These are phyloP conservation scores for Crematogaster levior DNA, from an alignment of 2,888 invertebrate genomes.

Conservation along the genomic window DNA sequence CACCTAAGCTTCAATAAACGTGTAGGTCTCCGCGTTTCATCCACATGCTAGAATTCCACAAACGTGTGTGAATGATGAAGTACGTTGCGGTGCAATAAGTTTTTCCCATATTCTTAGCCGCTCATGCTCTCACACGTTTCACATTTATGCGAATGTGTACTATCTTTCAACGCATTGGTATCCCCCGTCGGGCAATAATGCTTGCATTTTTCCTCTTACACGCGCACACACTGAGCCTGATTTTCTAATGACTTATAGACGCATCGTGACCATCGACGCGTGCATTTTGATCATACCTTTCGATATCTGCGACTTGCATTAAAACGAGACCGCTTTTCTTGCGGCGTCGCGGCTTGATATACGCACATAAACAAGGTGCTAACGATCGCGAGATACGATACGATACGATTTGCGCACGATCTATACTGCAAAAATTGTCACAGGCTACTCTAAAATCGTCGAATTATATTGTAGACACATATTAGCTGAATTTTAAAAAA, in stretches of 20 bases:
- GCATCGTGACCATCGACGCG: conserved; percentile 41
- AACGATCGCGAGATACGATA: conserved; percentile 69
- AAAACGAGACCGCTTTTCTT: conserved; percentile 46
- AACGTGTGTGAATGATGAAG: background rate
- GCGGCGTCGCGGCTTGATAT: conserved; percentile 6
- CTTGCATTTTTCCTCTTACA: conserved; percentile 60
- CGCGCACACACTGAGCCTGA: conserved; percentile 44
- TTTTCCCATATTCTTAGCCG: conserved; percentile 35
- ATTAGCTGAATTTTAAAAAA: background rate
- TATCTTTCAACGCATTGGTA: conserved; percentile 52
- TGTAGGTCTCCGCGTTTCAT: background rate
- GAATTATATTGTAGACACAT: background rate
- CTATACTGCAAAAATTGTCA: conserved; percentile 59
- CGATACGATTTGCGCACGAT: conserved; percentile 68
- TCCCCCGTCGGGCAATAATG: conserved; percentile 64
- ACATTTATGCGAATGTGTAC: conserved; percentile 73
- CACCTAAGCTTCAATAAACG: background rate
- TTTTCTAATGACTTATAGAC: conserved; percentile 70
- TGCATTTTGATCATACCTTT: conserved; percentile 55
- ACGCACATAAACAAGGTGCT: conserved; percentile 47
- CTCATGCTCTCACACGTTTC: conserved; percentile 64
- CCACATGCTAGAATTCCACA: conserved; percentile 5
- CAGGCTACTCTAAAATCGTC: background rate
- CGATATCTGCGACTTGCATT: conserved; percentile 62
- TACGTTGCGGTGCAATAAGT: background rate